Evolutionary conservation across 2,797 vertebrate species (phyloP).

Genomic region (Anolis apletophallus): DNA sequence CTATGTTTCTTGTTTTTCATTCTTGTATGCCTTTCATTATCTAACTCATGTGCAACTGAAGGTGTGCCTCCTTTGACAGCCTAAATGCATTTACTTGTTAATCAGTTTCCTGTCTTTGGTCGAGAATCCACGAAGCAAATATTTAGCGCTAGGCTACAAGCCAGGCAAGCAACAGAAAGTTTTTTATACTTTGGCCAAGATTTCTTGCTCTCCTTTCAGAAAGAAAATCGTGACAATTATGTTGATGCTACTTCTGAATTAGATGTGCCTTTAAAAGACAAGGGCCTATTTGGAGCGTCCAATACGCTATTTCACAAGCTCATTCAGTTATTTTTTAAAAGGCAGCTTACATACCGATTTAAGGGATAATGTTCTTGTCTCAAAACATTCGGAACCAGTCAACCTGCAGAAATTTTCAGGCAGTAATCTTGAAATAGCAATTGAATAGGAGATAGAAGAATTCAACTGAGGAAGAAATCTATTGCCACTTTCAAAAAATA

Average conservation of each 20-base stretch:
- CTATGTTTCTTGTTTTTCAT: not conserved
- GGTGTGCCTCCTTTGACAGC: conserved; percentile 62
- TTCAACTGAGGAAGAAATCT: conserved; percentile 52
- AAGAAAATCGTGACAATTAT: conserved; percentile 85
- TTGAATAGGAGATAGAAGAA: conserved; percentile 56
- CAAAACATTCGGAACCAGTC: conserved; percentile 79
- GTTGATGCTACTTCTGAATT: conserved; percentile 82
- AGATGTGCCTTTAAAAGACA: conserved; percentile 75
- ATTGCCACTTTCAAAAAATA: conserved; percentile 54
- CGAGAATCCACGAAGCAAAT: conserved; percentile 78
- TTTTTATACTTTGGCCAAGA: conserved; percentile 78
- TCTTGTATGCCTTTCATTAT: not conserved
- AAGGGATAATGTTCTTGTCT: conserved; percentile 70
- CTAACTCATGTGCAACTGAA: not conserved
- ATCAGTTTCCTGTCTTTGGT: conserved; percentile 80
- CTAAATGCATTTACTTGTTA: conserved; percentile 76
- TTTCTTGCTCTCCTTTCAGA: conserved; percentile 80
- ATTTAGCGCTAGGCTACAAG: conserved; percentile 76
- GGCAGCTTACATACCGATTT: conserved; percentile 75
- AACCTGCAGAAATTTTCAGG: conserved; percentile 72
- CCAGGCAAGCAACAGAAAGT: conserved; percentile 80
- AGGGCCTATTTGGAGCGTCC: conserved; percentile 72
- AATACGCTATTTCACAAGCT: conserved; percentile 76
- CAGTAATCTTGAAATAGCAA: conserved; percentile 65
- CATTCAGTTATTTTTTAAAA: conserved; percentile 76